Evolutionary conservation across 2,113 vertebrate genomes (phyloP).

Genomic region (Poeciliopsis occidentalis): DNA sequence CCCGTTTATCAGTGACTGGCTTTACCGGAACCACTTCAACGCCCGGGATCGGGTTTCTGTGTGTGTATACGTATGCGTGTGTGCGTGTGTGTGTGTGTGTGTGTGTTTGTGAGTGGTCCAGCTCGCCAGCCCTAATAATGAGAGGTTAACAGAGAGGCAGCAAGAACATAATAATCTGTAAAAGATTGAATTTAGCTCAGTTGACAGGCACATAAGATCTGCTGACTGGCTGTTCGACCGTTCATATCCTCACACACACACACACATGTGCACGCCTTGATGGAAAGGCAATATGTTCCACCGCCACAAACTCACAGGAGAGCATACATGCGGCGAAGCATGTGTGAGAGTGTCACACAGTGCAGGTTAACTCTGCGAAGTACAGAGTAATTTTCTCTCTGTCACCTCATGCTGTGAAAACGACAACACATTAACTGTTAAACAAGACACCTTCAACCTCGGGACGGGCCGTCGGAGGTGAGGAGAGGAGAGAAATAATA

Average conservation of each 20-base stretch:
- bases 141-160: constrained; percentile 62
- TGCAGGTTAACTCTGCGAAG: constrained; percentile 66
- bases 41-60: constrained; percentile 61
- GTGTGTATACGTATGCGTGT: constrained; percentile 18
- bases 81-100: constrained; percentile 17
- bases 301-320: constrained; percentile 43
- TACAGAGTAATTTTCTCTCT: constrained; percentile 66
- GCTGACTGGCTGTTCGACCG: constrained; percentile 71
- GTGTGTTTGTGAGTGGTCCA: constrained; percentile 9
- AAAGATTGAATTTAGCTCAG: constrained; percentile 74
- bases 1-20: constrained; percentile 71
- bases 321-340: constrained; percentile 42
- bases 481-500: constrained; percentile 33
- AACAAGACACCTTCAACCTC: constrained; percentile 73
- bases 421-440: constrained; percentile 76
- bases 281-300: constrained; percentile 62
- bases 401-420: constrained; percentile 63
- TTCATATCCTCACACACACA: constrained; percentile 33
- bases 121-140: constrained; percentile 58
- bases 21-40: constrained; percentile 70
- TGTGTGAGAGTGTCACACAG: constrained; percentile 44
- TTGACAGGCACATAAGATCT: constrained; percentile 65
- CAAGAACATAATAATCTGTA: constrained; percentile 67
- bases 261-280: constrained; percentile 40
- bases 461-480: constrained; percentile 26